Evolutionary conservation across 1,140 invertebrate genomes (phyloP).

Genomic region (Lepidurus packardi): DNA sequence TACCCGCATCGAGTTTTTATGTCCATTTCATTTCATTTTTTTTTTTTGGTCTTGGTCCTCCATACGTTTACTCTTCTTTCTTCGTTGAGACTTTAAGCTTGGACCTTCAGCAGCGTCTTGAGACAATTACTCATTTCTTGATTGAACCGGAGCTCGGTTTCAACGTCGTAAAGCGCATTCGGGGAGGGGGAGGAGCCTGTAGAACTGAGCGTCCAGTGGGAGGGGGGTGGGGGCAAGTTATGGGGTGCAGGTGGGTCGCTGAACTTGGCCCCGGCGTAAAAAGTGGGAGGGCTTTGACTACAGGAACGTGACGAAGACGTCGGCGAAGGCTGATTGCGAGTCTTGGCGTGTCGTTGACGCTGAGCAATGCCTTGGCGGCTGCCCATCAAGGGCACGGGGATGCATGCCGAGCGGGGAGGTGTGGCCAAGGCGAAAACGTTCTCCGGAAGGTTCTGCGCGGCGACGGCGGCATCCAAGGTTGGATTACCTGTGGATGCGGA

Average conservation of each 20-base stretch:
- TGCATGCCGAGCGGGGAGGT: slow-evolving; percentile 24
- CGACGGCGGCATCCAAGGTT: slow-evolving; percentile 23
- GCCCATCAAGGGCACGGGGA: slow-evolving; percentile 23
- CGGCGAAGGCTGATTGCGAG: slow-evolving; percentile 28
- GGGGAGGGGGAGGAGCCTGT: slow-evolving; percentile 31
- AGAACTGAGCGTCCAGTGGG: slow-evolving; percentile 48
- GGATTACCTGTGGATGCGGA: slow-evolving; percentile 27
- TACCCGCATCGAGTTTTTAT: not conserved
- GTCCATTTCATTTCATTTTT: not conserved
- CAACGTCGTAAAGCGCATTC: slow-evolving; percentile 8
- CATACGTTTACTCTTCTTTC: not conserved
- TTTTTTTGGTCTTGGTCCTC: not conserved
- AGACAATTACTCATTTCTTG: slow-evolving; percentile 49
- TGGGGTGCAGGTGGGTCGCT: slow-evolving; percentile 56
- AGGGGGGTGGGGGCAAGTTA: slow-evolving; percentile 54
- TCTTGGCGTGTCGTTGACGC: not conserved
- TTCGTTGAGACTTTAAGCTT: slow-evolving; percentile 42
- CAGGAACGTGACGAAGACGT: slow-evolving; percentile 25
- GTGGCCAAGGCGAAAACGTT: not conserved
- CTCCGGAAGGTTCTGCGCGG: slow-evolving; percentile 17
- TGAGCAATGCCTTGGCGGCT: slow-evolving; percentile 12
- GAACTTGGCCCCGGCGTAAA: slow-evolving; percentile 58
- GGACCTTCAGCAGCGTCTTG: slow-evolving; percentile 54
- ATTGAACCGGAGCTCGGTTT: slow-evolving; percentile 29
- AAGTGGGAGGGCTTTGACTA: slow-evolving; percentile 35